phyloP scores from a whole-genome alignment of 2,888 invertebrate species.

The Campopleginae sp. region DNA sequence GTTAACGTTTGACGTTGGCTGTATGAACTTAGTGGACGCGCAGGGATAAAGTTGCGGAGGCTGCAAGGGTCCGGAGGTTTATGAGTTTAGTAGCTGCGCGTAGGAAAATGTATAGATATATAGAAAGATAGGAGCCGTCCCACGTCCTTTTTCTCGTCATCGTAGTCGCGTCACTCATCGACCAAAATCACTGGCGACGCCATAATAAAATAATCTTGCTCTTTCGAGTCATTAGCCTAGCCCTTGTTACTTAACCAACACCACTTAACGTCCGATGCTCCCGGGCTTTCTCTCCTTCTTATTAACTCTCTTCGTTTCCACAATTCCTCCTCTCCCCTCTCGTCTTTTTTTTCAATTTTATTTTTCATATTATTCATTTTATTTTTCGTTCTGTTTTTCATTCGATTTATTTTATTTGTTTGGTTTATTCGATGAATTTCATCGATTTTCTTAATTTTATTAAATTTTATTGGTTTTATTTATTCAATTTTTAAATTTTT shows the following conservation, averaged over 20 bases:
- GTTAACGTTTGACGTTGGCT: conserved; percentile 55
- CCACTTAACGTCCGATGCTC: conserved; percentile 77
- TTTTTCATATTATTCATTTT: conserved; percentile 50
- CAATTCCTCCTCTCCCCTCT: too few species aligned
- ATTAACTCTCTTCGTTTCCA: not conserved
- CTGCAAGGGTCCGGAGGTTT: conserved; percentile 62
- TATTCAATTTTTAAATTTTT: not conserved
- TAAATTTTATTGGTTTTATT: not conserved
- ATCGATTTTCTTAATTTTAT: too few species aligned
- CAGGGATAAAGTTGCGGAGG: conserved; percentile 9
- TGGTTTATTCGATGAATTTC: too few species aligned
- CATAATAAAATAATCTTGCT: conserved; percentile 84
- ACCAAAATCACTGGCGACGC: conserved; percentile 82
- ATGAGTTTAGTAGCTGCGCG: conserved; percentile 57
- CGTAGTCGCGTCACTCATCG: conserved; percentile 73
- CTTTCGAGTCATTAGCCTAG: conserved; percentile 83
- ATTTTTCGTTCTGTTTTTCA: not conserved
- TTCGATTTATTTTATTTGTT: too few species aligned
- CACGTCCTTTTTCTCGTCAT: conserved; percentile 47
- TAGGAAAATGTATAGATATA: not conserved
- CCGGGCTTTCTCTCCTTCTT: conserved; percentile 35
- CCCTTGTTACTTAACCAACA: conserved; percentile 82
- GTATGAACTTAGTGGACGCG: conserved; percentile 18
- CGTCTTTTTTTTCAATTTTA: not conserved
- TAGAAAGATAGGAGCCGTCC: conserved; percentile 12